Conservation (phyloP, 1,140 invertebrate species). For the Diorhabda carinulata region DNA sequence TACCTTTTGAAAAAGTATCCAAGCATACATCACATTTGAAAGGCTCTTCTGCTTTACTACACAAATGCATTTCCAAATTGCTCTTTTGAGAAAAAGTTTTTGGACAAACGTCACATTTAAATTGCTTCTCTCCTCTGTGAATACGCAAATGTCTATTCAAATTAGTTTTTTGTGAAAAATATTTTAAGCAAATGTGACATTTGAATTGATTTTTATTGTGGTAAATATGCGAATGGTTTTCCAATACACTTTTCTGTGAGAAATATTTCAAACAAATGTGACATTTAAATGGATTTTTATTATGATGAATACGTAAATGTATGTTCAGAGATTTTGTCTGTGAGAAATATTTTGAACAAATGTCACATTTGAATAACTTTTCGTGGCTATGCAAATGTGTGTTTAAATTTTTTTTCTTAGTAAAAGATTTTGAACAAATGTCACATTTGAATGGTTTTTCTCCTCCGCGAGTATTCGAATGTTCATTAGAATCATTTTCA, state of each 20-base stretch:
- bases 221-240: neutral
- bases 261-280: neutral
- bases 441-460: too few species aligned
- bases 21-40: neutral
- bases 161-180: neutral
- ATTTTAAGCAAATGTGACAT: neutral
- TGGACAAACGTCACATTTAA: slow-evolving; percentile 25
- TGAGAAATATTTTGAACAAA: neutral
- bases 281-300: neutral
- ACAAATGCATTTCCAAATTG: neutral
- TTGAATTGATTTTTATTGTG: neutral
- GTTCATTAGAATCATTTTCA: too few species aligned
- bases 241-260: neutral
- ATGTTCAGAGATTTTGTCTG: neutral
- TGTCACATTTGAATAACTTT: neutral
- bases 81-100: slow-evolving; percentile 26
- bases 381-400: too few species aligned
- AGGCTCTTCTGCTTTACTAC: slow-evolving; percentile 18
- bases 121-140: too few species aligned
- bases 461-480: too few species aligned
- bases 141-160: neutral
- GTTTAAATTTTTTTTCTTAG: too few species aligned
- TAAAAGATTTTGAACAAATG: too few species aligned
- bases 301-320: neutral
- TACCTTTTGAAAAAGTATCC: too few species aligned